Evolutionary conservation across 2,113 vertebrate genomes (phyloP), one percentile per base, ranked within the genome.

Genomic region (Thoracochromis brauschi): DNA sequence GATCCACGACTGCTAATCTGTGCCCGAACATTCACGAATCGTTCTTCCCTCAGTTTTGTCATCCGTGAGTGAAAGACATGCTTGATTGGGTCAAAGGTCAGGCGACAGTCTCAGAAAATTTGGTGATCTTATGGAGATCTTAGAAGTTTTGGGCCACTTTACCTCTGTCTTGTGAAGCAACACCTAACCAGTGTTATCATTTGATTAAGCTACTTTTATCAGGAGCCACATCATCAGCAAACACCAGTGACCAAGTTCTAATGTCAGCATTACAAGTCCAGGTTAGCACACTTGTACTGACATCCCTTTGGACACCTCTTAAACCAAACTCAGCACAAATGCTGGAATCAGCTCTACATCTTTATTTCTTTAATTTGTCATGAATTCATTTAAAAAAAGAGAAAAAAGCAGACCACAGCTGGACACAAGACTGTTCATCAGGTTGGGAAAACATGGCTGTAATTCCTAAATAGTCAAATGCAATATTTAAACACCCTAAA

Each of bases 91-190:
- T 65, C 33, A 38, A 65, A 65, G 17, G 60, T 65, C 60, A 63
- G 57, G 57, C 2, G 1, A 35, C 58, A 35, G 31, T 11, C 16
- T 63, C 31, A 63, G 58, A 63, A 63, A 2, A 65, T 35, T 65
- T 63, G 4, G 1, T 35, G 17, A 35, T 1, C 0, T 63, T 63
- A 33, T 12, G 9, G 2, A 8, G 10, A 35, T 40, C 7, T 68
- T 68, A 40, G 0, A 68, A 1, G 7, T 24, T 38, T 71, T 3
- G 2, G n/a, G 38, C n/a, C 65, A 71, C 33, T 71, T 63, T 63
- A 35, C 58, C 31, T 68, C 3, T 4, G 38, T 45, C n/a, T 42
- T 45, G n/a, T 71, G 65, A 45, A 26, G 65, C 38, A 45, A 42
- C 38, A 73, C 38, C 5, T 73, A 40, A 2, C 8, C 38, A 73